Conservation (phyloP, 2,888 invertebrate species). For the Synergus laeviventris region DNA sequence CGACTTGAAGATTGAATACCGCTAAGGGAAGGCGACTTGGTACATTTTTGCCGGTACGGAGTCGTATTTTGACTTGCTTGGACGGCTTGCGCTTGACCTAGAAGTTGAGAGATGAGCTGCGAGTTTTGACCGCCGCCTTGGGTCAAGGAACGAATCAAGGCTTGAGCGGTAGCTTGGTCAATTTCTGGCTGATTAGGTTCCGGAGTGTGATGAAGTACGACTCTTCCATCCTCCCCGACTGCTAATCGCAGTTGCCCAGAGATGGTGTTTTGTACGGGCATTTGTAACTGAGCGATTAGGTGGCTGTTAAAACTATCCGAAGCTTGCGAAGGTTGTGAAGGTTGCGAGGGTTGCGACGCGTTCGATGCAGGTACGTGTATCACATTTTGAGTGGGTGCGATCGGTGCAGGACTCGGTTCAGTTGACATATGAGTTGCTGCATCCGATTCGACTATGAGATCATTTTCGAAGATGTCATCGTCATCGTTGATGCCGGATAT, state of each 20-base stretch:
- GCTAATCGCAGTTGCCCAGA: slow-evolving; percentile 81
- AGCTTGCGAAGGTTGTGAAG: slow-evolving; percentile 60
- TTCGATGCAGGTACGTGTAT: slow-evolving; percentile 68
- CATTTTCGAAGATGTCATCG: slow-evolving; percentile 79
- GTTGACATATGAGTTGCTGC: slow-evolving; percentile 59
- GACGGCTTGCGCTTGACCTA: slow-evolving; percentile 67
- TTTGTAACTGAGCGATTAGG: slow-evolving; percentile 78
- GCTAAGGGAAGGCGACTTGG: slow-evolving; percentile 60
- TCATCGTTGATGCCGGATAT: slow-evolving; percentile 85
- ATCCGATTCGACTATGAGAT: slow-evolving; percentile 67
- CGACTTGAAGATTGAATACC: slow-evolving; percentile 13
- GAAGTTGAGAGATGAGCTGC: slow-evolving; percentile 72
- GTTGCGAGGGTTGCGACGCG: slow-evolving; percentile 63
- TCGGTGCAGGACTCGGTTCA: slow-evolving; percentile 57
- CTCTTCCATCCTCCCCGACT: slow-evolving; percentile 82
- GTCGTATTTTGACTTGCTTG: slow-evolving; percentile 56
- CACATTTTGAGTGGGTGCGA: slow-evolving; percentile 59
- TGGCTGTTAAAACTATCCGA: slow-evolving; percentile 65
- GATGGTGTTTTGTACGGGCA: slow-evolving; percentile 72
- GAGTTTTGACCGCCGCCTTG: slow-evolving; percentile 71
- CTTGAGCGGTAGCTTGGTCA: slow-evolving; percentile 73
- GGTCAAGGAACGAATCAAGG: slow-evolving; percentile 70
- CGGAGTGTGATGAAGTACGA: slow-evolving; percentile 82
- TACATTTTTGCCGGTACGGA: slow-evolving; percentile 62
- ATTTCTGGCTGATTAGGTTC: slow-evolving; percentile 74